Conservation (phyloP, 1,140 invertebrate genomes). For the Wasmannia auropunctata region DNA sequence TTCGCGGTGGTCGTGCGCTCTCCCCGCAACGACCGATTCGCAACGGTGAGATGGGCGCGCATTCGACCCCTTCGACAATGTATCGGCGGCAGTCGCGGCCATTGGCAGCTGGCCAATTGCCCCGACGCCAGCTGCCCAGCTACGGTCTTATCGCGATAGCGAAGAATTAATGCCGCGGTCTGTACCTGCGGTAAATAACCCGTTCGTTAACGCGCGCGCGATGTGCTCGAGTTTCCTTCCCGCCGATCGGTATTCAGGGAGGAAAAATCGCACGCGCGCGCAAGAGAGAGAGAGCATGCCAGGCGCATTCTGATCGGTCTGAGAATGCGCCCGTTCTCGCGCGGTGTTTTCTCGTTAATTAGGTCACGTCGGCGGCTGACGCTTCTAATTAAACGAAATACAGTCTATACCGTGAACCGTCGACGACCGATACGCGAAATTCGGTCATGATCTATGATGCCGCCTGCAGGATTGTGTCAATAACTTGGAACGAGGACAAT, state of each 20-base stretch:
- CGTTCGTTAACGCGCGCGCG: conserved; percentile 59
- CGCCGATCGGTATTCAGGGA: neutral
- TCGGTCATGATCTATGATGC: neutral
- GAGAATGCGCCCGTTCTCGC: neutral
- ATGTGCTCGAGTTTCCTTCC: neutral
- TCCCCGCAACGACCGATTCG: conserved; percentile 8
- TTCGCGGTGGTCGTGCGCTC: conserved; percentile 15
- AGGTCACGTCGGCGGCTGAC: neutral
- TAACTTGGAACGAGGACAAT: conserved; percentile 27
- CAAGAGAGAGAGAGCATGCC: too few relatives aligned
- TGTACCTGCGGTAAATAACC: conserved; percentile 63
- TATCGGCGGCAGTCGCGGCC: conserved; percentile 52
- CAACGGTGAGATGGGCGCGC: conserved; percentile 21
- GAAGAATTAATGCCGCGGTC: conserved; percentile 63
- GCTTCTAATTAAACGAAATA: conserved; percentile 36
- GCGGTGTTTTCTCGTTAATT: conserved; percentile 1
- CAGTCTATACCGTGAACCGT: neutral
- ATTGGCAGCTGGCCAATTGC: conserved; percentile 75
- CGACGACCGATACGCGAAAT: neutral
- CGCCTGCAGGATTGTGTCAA: conserved; percentile 10
- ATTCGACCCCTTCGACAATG: conserved; percentile 55
- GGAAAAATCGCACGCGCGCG: conserved; percentile 1
- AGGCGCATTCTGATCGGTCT: neutral
- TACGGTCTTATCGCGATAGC: conserved; percentile 68
- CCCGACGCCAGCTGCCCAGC: conserved; percentile 62